Evolutionary conservation across 30 jellyfish, hydroid and myxozoan genomes (phyloP), one percentile per base, ranked within the genome.

Genomic region (Morbakka virulenta): DNA sequence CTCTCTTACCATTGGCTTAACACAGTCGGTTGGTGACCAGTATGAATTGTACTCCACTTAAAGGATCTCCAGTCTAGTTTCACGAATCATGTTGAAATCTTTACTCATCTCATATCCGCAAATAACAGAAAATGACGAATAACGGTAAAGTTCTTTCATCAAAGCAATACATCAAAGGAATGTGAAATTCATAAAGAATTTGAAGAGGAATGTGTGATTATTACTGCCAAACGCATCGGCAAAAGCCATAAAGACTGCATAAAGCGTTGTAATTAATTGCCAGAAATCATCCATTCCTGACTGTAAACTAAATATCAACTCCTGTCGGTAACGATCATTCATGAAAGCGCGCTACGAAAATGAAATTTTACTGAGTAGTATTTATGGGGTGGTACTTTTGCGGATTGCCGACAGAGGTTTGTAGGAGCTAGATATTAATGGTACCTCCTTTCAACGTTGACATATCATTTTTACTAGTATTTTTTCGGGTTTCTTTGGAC

Each of bases 81-180:
- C n/a, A n/a, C n/a, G n/a, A n/a, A n/a, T n/a, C n/a, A n/a, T n/a
- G n/a, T n/a, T n/a, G n/a, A n/a, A n/a, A n/a, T n/a, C n/a, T n/a
- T n/a, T n/a, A n/a, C n/a, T n/a, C n/a, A n/a, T n/a, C n/a, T n/a
- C n/a, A n/a, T n/a, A n/a, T n/a, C n/a, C n/a, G n/a, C n/a, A n/a
- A n/a, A n/a, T n/a, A n/a, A n/a, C n/a, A n/a, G n/a, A n/a, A n/a
- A n/a, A 70, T 41, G 47, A 41, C 21, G 83, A 70, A 12, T 70
- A 35, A 12, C 48, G 77, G 73, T 70, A 70, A 2, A 72, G 76
- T 20, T 70, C n/a, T n/a, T n/a, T n/a, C n/a, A n/a, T n/a, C n/a
- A n/a, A n/a, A n/a, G n/a, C n/a, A n/a, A n/a, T n/a, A n/a, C n/a
- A n/a, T n/a, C n/a, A n/a, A 41, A 41, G 57, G 57, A 41, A 41